Percentiles rank a stretch among this genome's conserved stretches.
These are phyloP conservation scores for Sula dactylatra DNA, from an alignment of 2,113 vertebrate species.

Conservation along the genomic window DNA sequence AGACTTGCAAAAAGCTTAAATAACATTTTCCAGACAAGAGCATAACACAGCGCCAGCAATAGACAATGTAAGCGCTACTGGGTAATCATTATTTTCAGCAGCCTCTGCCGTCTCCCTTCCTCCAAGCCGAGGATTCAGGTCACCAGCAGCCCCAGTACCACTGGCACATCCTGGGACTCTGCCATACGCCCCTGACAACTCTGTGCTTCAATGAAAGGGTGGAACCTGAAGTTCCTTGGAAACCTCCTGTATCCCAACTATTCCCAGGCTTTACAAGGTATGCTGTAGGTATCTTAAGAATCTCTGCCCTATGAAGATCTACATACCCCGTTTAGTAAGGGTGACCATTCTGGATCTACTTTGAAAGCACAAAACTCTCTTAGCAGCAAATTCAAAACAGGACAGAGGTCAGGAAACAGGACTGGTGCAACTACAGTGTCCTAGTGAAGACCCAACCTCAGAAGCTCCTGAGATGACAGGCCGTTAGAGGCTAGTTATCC, in stretches of 20 bases:
- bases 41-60: neutral
- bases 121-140: neutral
- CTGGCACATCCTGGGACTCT: neutral
- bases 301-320: neutral
- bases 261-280: neutral
- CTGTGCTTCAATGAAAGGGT: neutral
- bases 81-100: neutral
- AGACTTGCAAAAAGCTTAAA: neutral
- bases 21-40: neutral
- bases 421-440: neutral
- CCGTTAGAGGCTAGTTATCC: neutral
- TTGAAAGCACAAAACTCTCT: neutral
- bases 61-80: rapidly evolving
- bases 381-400: neutral
- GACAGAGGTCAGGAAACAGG: neutral
- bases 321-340: neutral
- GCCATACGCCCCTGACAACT: neutral
- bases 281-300: neutral
- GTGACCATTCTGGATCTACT: neutral
- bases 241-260: neutral
- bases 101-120: neutral
- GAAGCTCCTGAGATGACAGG: neutral
- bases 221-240: neutral
- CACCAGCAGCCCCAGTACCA: neutral
- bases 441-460: neutral